phyloP scores from a whole-genome alignment of 2,888 invertebrate species.

The Urechis unicinctus region DNA sequence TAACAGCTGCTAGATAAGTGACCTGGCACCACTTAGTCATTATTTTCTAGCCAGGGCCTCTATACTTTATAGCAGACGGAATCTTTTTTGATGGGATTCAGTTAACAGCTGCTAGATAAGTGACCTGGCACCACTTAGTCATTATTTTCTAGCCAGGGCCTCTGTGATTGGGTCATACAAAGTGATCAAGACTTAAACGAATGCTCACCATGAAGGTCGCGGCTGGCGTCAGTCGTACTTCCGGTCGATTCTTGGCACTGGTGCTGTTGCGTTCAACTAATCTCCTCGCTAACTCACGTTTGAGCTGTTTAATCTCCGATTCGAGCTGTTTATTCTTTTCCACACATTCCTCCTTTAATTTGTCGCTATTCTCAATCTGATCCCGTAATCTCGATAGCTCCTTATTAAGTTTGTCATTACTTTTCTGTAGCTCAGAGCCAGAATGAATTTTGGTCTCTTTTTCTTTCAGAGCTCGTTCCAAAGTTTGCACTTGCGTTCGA shows the following conservation, averaged over 20 bases:
- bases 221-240: too few species aligned
- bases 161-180: too few species aligned
- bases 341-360: slow-evolving; percentile 25
- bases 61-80: too few species aligned
- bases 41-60: too few species aligned
- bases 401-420: slow-evolving; percentile 28
- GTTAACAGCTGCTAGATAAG: too few species aligned
- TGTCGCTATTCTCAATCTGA: not conserved
- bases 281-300: slow-evolving; percentile 14
- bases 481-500: not conserved
- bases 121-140: too few species aligned
- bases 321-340: slow-evolving; percentile 35
- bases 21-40: too few species aligned
- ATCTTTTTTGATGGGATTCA: too few species aligned
- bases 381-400: slow-evolving; percentile 27
- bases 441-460: slow-evolving; percentile 24
- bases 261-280: not conserved
- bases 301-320: slow-evolving; percentile 31
- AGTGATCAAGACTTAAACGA: too few species aligned
- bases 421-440: slow-evolving; percentile 26
- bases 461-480: slow-evolving; percentile 31
- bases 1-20: too few species aligned
- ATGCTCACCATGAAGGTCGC: too few species aligned
- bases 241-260: not conserved
- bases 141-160: too few species aligned